Evolutionary conservation across 2,888 invertebrate species (phyloP), one percentile per base, ranked within the genome.

Genomic region (Drosophila cognata): DNA sequence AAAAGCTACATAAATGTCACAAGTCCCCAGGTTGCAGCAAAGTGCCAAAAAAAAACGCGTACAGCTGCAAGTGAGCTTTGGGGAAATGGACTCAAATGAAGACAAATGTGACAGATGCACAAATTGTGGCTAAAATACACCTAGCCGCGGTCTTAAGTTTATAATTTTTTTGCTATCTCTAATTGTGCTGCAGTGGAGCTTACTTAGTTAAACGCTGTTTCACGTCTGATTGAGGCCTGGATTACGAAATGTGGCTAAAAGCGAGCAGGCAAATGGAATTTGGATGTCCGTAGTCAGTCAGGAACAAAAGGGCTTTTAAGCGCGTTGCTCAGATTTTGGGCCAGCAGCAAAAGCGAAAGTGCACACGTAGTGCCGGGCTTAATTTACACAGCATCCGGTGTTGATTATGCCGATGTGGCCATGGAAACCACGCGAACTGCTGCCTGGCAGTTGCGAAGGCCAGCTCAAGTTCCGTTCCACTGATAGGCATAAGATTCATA

Each of bases 301-400:
- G 52, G 57, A 58, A 67, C 38, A 59, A 56, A 67, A 59, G 69
- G 41, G 48, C 71, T 77, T 58, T 55, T 36, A 61, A 68, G 43
- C 35, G 59, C 29, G n/a, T n/a, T 8, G 10, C 36, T 18, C 35
- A 33, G 46, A 58, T 59, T 41, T 28, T 25, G 11, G 16, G 11
- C 21, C 11, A 33, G 38, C 28, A 8, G 25, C 52, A 31, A 25
- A 29, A 43, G 31, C 28, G 1, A 21, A 36, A 16, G 18, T 43
- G 43, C 46, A 31, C 55, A 69, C 66, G 51, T 84, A 71, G 70
- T 52, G 46, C 29, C 25, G 35, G 58, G 60, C 70, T 82, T 84
- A 72, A 84, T 88, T 88, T 84, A 86, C 89, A 76, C 79, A 77
- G 74, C 71, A 82, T 89, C 82, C 89, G 88, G 77, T 78, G 88